These are phyloP conservation scores for Gymnoscopelus braueri DNA, from an alignment of 2,797 vertebrate species.

Conservation along the genomic window DNA sequence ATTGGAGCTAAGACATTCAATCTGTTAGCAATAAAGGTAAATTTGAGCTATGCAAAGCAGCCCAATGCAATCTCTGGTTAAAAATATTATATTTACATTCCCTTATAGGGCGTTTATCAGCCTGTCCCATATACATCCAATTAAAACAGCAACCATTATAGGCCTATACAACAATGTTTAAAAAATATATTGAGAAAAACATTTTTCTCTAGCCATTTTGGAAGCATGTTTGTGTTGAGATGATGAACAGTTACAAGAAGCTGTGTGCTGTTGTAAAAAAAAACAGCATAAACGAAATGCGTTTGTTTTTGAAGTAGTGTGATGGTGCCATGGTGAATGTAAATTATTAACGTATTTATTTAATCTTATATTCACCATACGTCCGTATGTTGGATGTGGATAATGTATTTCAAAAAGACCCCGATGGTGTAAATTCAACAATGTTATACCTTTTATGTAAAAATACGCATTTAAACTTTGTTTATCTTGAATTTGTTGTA, in stretches of 20 bases:
- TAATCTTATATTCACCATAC: constrained; percentile 64
- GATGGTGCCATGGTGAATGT: constrained; percentile 63
- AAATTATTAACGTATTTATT: constrained; percentile 65
- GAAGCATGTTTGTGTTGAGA: constrained; percentile 47
- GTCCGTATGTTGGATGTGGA: constrained; percentile 67
- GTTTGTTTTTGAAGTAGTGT: constrained; percentile 61
- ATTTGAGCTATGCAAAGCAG: constrained; percentile 76
- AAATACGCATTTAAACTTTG: constrained; percentile 49
- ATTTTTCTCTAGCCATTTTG: constrained; percentile 9
- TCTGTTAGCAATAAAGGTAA: constrained; percentile 72
- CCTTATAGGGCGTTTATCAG: constrained; percentile 29
- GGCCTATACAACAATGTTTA: not conserved
- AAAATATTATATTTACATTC: constrained; percentile 43
- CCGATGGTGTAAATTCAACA: constrained; percentile 51
- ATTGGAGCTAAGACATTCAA: constrained; percentile 57
- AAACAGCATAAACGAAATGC: constrained; percentile 25
- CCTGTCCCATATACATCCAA: constrained; percentile 28
- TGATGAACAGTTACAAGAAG: constrained; percentile 37
- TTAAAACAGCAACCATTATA: constrained; percentile 32
- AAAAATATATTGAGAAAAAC: constrained; percentile 18
- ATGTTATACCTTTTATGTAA: constrained; percentile 58
- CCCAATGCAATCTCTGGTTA: constrained; percentile 66
- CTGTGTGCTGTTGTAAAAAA: constrained; percentile 19
- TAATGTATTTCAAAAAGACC: constrained; percentile 58
- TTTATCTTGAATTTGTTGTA: constrained; percentile 60